Evolutionary conservation across 2,797 vertebrate species (phyloP).

Genomic region (Pseudochirops cupreus): DNA sequence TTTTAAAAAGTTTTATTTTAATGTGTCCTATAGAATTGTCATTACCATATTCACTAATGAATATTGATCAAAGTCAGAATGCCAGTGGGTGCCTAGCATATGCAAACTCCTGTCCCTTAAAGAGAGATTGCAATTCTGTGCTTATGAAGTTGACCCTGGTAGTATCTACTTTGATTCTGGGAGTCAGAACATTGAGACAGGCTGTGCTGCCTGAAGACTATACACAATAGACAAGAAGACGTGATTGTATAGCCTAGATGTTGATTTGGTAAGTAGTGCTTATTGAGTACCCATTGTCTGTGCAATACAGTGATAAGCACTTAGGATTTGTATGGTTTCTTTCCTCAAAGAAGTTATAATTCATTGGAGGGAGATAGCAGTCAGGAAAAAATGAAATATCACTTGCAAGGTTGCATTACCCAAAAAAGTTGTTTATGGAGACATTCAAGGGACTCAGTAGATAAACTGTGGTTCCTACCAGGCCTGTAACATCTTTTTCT

Average conservation of each 20-base stretch:
- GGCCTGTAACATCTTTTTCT: not conserved
- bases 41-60: not conserved
- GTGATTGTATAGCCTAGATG: not conserved
- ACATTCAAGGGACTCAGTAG: conserved; percentile 8
- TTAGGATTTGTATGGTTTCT: conserved; percentile 3
- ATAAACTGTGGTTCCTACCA: not conserved
- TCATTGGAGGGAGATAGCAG: not conserved
- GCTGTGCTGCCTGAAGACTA: conserved; percentile 13
- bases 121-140: not conserved
- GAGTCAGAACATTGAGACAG: not conserved
- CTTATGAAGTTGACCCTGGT: conserved; percentile 8
- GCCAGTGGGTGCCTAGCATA: not conserved
- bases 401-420: not conserved
- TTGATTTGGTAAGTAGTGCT: not conserved
- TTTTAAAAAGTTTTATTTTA: not conserved
- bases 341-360: conserved; percentile 1
- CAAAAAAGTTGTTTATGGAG: not conserved
- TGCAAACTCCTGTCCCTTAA: not conserved
- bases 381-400: not conserved
- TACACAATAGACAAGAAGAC: not conserved
- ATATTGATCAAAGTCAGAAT: not conserved
- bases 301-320: not conserved
- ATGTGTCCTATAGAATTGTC: not conserved
- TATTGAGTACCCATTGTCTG: not conserved
- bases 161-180: conserved; percentile 21